Evolutionary conservation across 2,888 invertebrate species (phyloP), one percentile per base, ranked within the genome.

Genomic region (Drosophila atroscutellata): DNA sequence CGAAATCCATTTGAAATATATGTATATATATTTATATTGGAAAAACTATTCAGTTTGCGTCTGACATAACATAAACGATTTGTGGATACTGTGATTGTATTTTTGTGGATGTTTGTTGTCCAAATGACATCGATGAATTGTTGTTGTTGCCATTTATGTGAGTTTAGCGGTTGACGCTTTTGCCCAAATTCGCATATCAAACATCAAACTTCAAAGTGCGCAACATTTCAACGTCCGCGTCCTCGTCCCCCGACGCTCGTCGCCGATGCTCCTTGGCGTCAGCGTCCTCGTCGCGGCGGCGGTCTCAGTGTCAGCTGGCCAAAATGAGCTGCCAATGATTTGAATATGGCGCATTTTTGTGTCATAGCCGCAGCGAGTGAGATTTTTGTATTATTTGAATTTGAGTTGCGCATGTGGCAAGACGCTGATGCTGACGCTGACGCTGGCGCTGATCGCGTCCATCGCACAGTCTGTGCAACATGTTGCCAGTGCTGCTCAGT

Each of bases 161-260:
- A 71, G 65, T 73, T 54, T 34, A 52, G 67, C 74, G 68, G 63
- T 57, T 85, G 81, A 81, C 83, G 87, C 83, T 80, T 86, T 73
- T 86, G 82, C 79, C 86, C 89, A 86, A 86, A 89, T 87, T 73
- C 81, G 86, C 86, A 86, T 86, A 86, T 86, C 86, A 81, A 68
- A 73, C 87, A 89, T 88, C 88, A 83, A 78, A 64, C 78, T 72
- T 79, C 77, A 86, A 85, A 80, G 77, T 86, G 75, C 70, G 75
- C 86, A 85, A 80, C 89, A 81, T 88, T 86, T 89, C 84, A 80
- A 83, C 79, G 83, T 77, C 51, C 65, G 52, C 51, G 56, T 59
- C 55, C 54, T 34, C 55, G 57, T 51, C 9, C 36, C 18, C 30
- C 18, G 3, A 9, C 30, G 20, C 24, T 24, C 13, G 13, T 3